Percentiles rank a stretch among this genome's conserved stretches.
phyloP scores from a whole-genome alignment of 2,113 vertebrate genomes.

The Callopanchax toddi region DNA sequence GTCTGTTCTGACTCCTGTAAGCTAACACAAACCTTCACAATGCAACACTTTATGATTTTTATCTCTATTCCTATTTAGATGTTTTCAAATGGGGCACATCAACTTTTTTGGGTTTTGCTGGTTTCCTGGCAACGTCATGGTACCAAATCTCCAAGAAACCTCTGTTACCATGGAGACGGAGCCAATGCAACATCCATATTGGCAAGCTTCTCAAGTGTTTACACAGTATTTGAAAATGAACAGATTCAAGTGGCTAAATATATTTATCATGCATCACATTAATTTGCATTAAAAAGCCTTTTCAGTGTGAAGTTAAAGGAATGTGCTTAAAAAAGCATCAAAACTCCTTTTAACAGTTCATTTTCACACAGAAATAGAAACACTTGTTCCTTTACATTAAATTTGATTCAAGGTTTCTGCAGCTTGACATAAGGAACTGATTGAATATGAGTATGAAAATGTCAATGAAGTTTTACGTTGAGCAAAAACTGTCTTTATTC shows the following conservation, averaged over 20 bases:
- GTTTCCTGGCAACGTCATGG: slow-evolving; percentile 13
- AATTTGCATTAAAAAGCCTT: neutral
- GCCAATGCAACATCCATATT: neutral
- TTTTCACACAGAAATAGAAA: slow-evolving; percentile 1
- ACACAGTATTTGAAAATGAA: neutral
- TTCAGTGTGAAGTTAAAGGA: neutral
- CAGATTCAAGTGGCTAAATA: neutral
- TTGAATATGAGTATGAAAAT: neutral
- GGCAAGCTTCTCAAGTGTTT: neutral
- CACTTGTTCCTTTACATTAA: neutral
- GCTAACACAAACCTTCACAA: no score
- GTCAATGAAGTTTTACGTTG: neutral
- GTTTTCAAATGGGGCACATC: neutral
- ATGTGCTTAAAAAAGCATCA: neutral
- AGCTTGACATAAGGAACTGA: neutral
- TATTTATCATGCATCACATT: neutral
- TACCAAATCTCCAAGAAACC: neutral
- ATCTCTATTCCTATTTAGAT: no score
- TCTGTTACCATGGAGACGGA: slow-evolving; percentile 9
- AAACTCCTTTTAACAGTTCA: neutral
- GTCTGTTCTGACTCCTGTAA: no score
- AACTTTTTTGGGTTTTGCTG: slow-evolving; percentile 1
- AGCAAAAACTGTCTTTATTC: neutral
- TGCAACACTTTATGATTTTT: no score
- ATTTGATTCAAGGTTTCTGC: neutral